A percentile compares a stretch with the other conserved stretches of the same genome.
Conservation (phyloP, 2,113 vertebrate genomes). For the Thalassoma bifasciatum region DNA sequence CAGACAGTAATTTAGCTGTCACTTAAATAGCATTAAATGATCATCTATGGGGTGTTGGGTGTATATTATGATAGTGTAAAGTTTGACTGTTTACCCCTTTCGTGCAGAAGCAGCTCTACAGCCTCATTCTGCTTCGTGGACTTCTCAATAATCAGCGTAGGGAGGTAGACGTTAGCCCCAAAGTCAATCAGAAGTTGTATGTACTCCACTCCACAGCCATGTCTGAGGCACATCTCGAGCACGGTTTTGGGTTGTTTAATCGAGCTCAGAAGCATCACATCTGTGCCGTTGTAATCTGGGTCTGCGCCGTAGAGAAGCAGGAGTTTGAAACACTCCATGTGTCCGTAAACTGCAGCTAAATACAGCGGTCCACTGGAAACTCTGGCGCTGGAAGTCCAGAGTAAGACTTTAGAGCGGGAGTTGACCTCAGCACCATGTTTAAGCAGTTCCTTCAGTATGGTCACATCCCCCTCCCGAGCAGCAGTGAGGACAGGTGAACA, state of each 20-base stretch:
- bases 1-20: not conserved
- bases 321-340: conserved; percentile 90
- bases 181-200: conserved; percentile 92
- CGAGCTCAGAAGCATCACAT: conserved; percentile 69
- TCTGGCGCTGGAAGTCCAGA: conserved; percentile 86
- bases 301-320: conserved; percentile 89
- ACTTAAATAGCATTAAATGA: too few relatives aligned
- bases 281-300: conserved; percentile 84
- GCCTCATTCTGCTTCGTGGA: conserved; percentile 81
- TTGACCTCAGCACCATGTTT: conserved; percentile 85
- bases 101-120: conserved; percentile 86
- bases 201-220: conserved; percentile 85
- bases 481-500: conserved; percentile 91
- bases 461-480: conserved; percentile 85
- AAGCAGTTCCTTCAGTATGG: conserved; percentile 88
- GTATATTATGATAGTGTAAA: too few relatives aligned
- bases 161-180: conserved; percentile 93
- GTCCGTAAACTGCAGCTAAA: conserved; percentile 90
- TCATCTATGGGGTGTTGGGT: too few relatives aligned
- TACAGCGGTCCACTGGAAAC: conserved; percentile 92
- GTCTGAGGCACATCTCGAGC: conserved; percentile 84
- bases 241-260: conserved; percentile 84
- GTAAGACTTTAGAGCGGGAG: conserved; percentile 82
- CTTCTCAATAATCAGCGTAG: conserved; percentile 77
- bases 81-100: conserved; percentile 85